A percentile compares a stretch with the other conserved stretches of the same genome.
phyloP scores from a whole-genome alignment of 2,797 vertebrate genomes.

The Neosilurus mollespiculum region DNA sequence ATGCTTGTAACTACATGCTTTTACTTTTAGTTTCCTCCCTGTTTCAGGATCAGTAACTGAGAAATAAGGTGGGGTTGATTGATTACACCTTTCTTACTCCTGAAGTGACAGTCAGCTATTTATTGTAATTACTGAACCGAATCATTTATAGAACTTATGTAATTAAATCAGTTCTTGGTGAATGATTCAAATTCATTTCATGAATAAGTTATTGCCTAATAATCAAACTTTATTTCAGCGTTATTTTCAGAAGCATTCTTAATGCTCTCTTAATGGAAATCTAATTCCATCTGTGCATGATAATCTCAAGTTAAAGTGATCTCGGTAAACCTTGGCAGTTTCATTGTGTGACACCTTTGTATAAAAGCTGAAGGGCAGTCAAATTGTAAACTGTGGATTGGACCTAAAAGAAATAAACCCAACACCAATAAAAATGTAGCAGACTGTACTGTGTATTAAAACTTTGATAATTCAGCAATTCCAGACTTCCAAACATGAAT shows the following conservation, averaged over 20 bases:
- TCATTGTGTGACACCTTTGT: neutral
- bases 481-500: neutral
- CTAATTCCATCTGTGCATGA: neutral
- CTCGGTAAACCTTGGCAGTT: neutral
- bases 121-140: neutral
- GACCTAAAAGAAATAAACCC: neutral
- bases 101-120: neutral
- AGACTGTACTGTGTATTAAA: neutral
- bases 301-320: neutral
- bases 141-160: neutral
- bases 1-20: neutral
- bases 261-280: neutral
- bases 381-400: neutral
- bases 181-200: neutral
- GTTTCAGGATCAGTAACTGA: neutral
- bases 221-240: neutral
- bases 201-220: neutral
- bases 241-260: neutral
- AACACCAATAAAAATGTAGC: no score
- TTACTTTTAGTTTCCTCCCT: neutral
- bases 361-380: neutral
- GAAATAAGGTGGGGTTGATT: neutral
- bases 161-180: neutral
- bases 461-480: neutral
- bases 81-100: neutral